Evolutionary conservation across 2,113 vertebrate genomes (phyloP).

Genomic region (Xyrauchen texanus): DNA sequence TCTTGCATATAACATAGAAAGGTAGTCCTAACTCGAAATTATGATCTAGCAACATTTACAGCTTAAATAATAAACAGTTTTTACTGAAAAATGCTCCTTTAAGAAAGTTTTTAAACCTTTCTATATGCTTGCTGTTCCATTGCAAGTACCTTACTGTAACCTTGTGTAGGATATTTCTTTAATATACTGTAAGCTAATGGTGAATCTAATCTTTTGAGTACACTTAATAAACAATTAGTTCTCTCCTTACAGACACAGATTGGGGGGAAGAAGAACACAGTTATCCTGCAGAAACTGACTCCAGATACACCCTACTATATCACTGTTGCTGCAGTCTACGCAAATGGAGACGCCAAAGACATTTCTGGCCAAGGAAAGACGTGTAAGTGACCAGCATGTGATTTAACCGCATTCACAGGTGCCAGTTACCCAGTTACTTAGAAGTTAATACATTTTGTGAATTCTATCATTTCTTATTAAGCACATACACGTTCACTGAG

Average conservation of each 20-base stretch:
- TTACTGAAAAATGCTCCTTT: too few relatives aligned
- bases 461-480: not conserved
- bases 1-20: too few relatives aligned
- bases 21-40: too few relatives aligned
- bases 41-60: too few relatives aligned
- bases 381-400: constrained; percentile 73
- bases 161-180: too few relatives aligned
- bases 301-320: constrained; percentile 90
- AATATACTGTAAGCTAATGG: too few relatives aligned
- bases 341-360: constrained; percentile 78
- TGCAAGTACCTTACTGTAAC: too few relatives aligned
- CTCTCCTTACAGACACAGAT: constrained; percentile 76
- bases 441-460: not conserved
- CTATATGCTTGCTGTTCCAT: too few relatives aligned
- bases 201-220: not conserved
- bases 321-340: constrained; percentile 83
- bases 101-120: too few relatives aligned
- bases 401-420: not conserved
- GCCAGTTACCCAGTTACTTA: not conserved
- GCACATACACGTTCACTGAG: too few relatives aligned
- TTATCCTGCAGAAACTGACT: constrained; percentile 90
- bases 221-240: constrained; percentile 15
- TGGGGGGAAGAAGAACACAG: constrained; percentile 87
- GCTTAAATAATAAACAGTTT: too few relatives aligned
- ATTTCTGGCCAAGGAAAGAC: constrained; percentile 91